phyloP scores from a whole-genome alignment of 2,113 vertebrate species.

The Murina feae region DNA sequence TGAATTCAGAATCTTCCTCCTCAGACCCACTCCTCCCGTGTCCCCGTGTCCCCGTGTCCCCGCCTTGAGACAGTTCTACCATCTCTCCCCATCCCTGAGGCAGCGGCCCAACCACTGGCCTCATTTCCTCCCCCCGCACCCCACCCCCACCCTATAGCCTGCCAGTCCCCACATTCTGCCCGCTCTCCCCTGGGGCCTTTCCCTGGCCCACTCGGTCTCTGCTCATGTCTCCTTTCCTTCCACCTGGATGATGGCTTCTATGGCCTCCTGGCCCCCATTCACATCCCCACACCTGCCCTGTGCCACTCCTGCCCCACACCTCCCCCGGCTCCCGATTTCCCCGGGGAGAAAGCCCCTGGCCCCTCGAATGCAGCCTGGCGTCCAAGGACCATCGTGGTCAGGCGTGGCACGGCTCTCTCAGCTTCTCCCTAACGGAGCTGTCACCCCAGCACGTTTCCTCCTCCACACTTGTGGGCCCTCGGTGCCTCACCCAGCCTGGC shows the following conservation, averaged over 20 bases:
- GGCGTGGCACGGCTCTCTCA: accelerated
- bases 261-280: neutral
- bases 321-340: neutral
- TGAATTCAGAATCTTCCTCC: neutral
- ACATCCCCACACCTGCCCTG: neutral
- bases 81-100: neutral
- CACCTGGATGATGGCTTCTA: neutral
- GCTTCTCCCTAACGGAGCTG: accelerated
- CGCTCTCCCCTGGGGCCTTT: neutral
- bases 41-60: neutral
- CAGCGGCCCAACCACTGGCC: no score
- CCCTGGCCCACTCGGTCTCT: accelerated
- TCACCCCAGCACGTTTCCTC: neutral
- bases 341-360: neutral
- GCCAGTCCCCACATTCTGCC: neutral
- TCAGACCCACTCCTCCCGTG: neutral
- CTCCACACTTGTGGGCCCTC: accelerated
- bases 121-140: neutral
- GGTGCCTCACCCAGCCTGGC: neutral
- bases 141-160: neutral
- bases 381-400: neutral
- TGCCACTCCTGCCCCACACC: neutral
- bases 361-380: neutral
- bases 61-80: neutral
- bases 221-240: neutral